A percentile compares a stretch with the other conserved stretches of the same genome.
These are phyloP conservation scores for Lepidurus couesii DNA, from an alignment of 1,140 invertebrate species.

Conservation along the genomic window DNA sequence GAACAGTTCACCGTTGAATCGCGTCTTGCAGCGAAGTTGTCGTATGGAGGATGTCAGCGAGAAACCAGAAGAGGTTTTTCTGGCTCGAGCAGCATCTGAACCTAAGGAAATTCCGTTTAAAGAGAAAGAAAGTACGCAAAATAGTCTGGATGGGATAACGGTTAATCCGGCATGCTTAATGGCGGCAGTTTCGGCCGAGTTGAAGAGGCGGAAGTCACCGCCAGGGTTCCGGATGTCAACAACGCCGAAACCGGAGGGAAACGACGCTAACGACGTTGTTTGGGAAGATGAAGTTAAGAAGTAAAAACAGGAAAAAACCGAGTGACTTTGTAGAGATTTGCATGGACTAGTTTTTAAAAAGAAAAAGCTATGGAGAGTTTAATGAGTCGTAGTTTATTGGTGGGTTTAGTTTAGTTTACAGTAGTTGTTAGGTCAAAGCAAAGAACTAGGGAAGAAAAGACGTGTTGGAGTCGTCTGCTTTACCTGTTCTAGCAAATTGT, in stretches of 20 bases:
- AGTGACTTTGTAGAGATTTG: too few relatives aligned
- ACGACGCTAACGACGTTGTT: background rate
- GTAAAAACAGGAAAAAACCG: background rate
- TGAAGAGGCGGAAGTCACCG: background rate
- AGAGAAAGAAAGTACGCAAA: background rate
- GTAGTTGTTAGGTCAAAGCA: background rate
- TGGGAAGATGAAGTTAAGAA: background rate
- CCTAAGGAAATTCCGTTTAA: background rate
- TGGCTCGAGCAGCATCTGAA: background rate
- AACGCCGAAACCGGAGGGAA: background rate
- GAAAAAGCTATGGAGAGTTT: too few relatives aligned
- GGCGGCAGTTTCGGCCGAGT: background rate
- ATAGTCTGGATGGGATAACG: background rate
- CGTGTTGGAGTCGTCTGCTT: background rate
- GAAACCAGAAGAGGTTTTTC: background rate
- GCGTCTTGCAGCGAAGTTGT: background rate
- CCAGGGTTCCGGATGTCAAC: background rate
- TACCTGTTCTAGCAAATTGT: constrained; percentile 3
- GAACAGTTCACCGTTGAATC: background rate
- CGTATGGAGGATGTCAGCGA: background rate
- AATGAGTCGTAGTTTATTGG: background rate
- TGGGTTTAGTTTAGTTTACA: background rate
- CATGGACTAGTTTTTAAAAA: too few relatives aligned
- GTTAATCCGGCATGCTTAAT: background rate
- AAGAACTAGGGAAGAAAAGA: background rate